Conservation (phyloP, 1,140 invertebrate genomes). For the Zaprionus ornatus region DNA sequence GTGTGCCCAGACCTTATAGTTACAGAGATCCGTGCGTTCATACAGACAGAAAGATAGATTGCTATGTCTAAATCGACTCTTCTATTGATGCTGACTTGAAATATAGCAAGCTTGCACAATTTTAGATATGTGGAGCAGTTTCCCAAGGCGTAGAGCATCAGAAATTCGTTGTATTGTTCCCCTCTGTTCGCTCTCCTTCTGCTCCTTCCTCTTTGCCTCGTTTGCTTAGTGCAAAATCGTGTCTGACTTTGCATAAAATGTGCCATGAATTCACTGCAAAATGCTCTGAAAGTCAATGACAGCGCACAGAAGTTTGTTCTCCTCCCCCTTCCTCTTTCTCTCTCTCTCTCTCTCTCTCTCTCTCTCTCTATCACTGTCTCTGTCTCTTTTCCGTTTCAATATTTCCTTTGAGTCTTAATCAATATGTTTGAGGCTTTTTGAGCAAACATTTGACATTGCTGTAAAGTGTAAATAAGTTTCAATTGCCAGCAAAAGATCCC, state of each 20-base stretch:
- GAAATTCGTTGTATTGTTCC: neutral
- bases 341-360: neutral
- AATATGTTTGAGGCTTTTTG: conserved; percentile 52
- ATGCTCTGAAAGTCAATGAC: conserved; percentile 31
- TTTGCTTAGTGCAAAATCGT: conserved; percentile 71
- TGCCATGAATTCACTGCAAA: conserved; percentile 36
- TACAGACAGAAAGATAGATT: neutral
- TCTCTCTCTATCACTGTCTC: neutral
- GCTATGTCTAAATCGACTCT: neutral
- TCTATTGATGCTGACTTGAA: neutral
- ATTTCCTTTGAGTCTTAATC: conserved; percentile 65
- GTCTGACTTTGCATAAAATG: conserved; percentile 74
- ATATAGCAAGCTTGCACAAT: neutral
- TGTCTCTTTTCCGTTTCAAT: conserved; percentile 17
- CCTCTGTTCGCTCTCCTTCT: neutral
- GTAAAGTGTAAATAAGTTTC: conserved; percentile 62
- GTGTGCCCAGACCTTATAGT: neutral
- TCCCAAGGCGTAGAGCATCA: neutral
- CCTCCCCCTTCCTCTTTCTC: too few relatives aligned
- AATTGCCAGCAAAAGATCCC: conserved; percentile 28
- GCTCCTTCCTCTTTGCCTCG: neutral
- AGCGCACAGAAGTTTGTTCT: neutral
- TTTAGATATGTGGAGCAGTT: too few relatives aligned
- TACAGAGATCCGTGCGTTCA: neutral
- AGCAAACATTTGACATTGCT: conserved; percentile 68